A percentile compares a stretch with the other conserved stretches of the same genome.
Conservation (phyloP, 2,888 invertebrate genomes). For the Minunthozetes semirufus region DNA sequence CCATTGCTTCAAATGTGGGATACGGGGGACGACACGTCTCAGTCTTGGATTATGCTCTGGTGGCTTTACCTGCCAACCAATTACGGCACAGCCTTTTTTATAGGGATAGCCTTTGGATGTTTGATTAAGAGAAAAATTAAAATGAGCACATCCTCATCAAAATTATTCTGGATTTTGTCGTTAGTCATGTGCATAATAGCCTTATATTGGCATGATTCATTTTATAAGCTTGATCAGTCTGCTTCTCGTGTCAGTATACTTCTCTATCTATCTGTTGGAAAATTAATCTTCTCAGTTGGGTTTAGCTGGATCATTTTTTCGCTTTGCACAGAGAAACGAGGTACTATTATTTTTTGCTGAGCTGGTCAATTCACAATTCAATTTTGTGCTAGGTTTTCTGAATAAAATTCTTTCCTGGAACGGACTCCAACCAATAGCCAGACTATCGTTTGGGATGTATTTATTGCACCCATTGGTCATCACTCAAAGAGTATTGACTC, state of each 20-base stretch:
- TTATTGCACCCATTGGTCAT: background rate
- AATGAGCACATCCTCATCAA: too few species aligned
- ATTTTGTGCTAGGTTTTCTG: background rate
- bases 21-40: background rate
- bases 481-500: background rate
- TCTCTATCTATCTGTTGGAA: background rate
- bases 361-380: too few species aligned
- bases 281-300: background rate
- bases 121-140: background rate
- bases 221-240: background rate
- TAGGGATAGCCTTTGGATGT: background rate
- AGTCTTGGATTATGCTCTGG: background rate
- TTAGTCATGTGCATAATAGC: too few species aligned
- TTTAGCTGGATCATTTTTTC: constrained; percentile 1
- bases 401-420: background rate
- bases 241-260: background rate
- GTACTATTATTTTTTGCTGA: too few species aligned
- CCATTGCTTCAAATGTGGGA: background rate
- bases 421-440: background rate
- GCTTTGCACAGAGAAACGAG: background rate
- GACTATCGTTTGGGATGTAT: background rate
- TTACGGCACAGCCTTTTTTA: background rate
- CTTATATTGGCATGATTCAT: background rate
- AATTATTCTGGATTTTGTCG: background rate
- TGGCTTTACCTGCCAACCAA: background rate